Percentiles rank a stretch among this genome's conserved stretches.
These are phyloP conservation scores for Drosophila equinoxialis DNA, from an alignment of 1,140 invertebrate genomes.

Conservation along the genomic window DNA sequence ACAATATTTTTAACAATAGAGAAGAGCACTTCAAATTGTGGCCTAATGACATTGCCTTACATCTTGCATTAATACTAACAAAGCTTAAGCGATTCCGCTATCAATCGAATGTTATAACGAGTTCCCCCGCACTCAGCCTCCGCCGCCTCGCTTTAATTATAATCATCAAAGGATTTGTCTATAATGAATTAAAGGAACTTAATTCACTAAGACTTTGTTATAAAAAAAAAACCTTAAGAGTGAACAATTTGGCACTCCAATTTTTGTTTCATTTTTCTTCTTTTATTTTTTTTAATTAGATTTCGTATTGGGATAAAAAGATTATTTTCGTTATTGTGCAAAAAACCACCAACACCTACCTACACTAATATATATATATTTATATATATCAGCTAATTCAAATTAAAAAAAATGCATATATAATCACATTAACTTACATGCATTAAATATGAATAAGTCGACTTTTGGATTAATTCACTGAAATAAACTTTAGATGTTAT, in stretches of 20 bases:
- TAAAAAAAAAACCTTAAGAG: not conserved
- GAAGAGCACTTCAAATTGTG: not conserved
- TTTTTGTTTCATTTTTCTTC: not conserved
- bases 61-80: not conserved
- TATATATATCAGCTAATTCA: not conserved
- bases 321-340: not conserved
- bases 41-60: not conserved
- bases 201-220: not conserved
- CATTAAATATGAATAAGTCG: slow-evolving; percentile 1
- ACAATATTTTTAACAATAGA: not conserved
- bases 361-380: not conserved
- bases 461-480: slow-evolving; percentile 8
- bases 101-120: not conserved
- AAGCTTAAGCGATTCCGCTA: not conserved
- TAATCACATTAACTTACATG: slow-evolving; percentile 2
- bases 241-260: not conserved
- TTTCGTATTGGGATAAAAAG: not conserved
- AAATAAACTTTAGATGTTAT: slow-evolving; percentile 7
- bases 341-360: not conserved
- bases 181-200: not conserved
- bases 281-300: not conserved
- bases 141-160: not conserved
- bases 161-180: not conserved
- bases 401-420: not conserved
- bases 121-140: not conserved